Conservation (phyloP, 2,113 vertebrate species). For the Calyptommatus sinebrachiatus region DNA sequence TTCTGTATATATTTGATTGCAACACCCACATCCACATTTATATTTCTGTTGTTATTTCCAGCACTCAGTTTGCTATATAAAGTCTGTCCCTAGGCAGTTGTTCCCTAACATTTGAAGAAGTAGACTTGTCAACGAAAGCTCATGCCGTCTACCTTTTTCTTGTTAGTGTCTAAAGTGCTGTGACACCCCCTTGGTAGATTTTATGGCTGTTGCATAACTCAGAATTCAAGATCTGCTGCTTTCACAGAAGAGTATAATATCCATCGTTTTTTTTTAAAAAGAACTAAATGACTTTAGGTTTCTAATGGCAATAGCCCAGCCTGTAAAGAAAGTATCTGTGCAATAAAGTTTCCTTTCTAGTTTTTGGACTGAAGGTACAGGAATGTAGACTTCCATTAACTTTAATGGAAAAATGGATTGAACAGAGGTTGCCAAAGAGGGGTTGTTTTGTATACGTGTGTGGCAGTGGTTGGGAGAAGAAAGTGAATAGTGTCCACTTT, state of each 20-base stretch:
- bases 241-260: not conserved
- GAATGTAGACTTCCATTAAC: constrained; percentile 19
- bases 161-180: no score
- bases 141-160: no score
- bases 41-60: no score
- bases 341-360: constrained; percentile 5
- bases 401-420: not conserved
- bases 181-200: no score
- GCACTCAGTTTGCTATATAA: no score
- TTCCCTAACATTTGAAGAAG: no score
- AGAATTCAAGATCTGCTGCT: not conserved
- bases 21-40: no score
- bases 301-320: not conserved
- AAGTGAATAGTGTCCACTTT: not conserved
- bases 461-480: not conserved
- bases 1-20: no score
- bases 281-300: not conserved
- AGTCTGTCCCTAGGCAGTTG: no score
- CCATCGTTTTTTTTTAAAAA: constrained; percentile 16
- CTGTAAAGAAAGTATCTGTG: constrained; percentile 13
- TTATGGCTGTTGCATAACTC: not conserved
- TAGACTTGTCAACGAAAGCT: no score
- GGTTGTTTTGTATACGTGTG: not conserved
- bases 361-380: not conserved
- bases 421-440: rapidly evolving